A percentile compares a stretch with the other conserved stretches of the same genome.
phyloP scores from a whole-genome alignment of 2,888 invertebrate species.

The Drosophila subsilvestris region DNA sequence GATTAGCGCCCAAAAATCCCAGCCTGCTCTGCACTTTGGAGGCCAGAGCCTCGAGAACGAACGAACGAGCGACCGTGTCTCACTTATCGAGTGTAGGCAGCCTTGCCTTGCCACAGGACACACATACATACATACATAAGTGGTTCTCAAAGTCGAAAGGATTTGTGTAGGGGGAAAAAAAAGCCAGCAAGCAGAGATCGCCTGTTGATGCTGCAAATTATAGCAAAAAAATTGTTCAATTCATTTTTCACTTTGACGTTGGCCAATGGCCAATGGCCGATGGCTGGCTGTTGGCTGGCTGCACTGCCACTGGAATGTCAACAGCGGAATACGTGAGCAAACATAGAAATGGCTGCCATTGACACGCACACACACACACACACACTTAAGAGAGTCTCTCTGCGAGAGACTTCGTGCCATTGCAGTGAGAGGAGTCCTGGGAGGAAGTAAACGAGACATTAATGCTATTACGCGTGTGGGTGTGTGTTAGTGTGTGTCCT shows the following conservation, averaged over 20 bases:
- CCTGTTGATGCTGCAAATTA: slow-evolving; percentile 79
- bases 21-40: slow-evolving; percentile 49
- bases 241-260: slow-evolving; percentile 51
- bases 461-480: slow-evolving; percentile 71
- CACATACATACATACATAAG: not conserved
- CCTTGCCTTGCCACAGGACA: slow-evolving; percentile 40
- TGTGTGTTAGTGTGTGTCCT: slow-evolving; percentile 44
- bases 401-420: not conserved
- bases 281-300: slow-evolving; percentile 14
- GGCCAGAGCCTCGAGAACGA: slow-evolving; percentile 19
- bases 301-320: slow-evolving; percentile 61
- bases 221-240: slow-evolving; percentile 68
- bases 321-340: slow-evolving; percentile 79
- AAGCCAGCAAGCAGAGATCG: slow-evolving; percentile 25
- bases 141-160: not conserved
- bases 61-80: not conserved
- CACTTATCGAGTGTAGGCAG: slow-evolving; percentile 66
- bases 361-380: slow-evolving; percentile 51
- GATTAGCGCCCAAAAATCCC: slow-evolving; percentile 73
- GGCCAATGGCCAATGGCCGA: slow-evolving; percentile 19
- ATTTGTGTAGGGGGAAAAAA: not conserved
- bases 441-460: slow-evolving; percentile 73
- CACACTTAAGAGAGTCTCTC: slow-evolving; percentile 25
- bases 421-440: slow-evolving; percentile 39
- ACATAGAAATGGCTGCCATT: slow-evolving; percentile 79